Evolutionary conservation across 2,113 vertebrate genomes (phyloP), one percentile per base, ranked within the genome.

Genomic region (Ginglymostoma cirratum): DNA sequence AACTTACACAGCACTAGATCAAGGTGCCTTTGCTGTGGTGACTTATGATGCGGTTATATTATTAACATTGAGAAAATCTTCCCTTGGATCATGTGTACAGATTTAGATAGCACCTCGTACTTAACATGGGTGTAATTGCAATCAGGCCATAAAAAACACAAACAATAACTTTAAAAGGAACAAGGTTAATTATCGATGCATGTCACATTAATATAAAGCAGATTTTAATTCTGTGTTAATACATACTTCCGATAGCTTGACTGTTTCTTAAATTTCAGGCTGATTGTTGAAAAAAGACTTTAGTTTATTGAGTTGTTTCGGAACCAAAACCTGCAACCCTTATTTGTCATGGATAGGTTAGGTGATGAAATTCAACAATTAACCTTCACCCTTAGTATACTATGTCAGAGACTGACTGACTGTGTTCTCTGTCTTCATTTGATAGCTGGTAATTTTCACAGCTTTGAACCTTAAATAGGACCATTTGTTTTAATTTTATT

Each of bases 261-360:
- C n/a, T 93, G n/a, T 93, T 67, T 93, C 87, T 34, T 93, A 93
- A 93, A 42, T 93, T 93, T 67, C 34, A 24, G 67, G n/a, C 61
- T 66, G 61, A 42, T 30, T 66, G 55, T 23, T 10, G 65, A 61
- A 94, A 67, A 94, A 38, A 23, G 21, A 94, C n/a, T 65, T 66
- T 93, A 21, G n/a, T 93, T 93, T 67, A n/a, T 94, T 42, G 48
- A 89, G 10, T 52, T 27, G 27, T 52, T 3, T 34, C 27, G 55
- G 86, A 89, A 61, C 3, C 15, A 19, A 65, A 66, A 92, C 5
- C 4, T 65, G 30, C 55, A 65, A 55, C 86, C 48, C 86, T 55
- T 24, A 8, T 89, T 10, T 92, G 55, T 66, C 89, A 66, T 66
- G 5, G 2, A 61, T 66, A 19, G 87, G 30, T 61, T 90, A 61